phyloP scores from a whole-genome alignment of 2,888 invertebrate genomes.

The Entomobrya multifasciata region DNA sequence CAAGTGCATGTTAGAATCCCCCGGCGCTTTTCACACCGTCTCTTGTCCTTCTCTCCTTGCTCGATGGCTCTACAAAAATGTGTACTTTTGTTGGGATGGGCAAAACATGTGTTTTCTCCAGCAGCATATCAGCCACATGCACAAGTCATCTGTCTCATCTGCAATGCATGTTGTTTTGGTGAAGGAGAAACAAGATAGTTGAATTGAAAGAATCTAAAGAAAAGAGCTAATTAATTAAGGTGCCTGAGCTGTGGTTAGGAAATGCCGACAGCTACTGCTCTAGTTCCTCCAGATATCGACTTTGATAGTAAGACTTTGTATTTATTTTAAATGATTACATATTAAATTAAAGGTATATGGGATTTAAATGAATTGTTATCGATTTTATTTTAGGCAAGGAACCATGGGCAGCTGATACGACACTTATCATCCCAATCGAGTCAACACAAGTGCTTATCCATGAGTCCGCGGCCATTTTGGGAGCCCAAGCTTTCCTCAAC shows the following conservation, averaged over 20 bases:
- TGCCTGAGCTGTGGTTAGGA: background rate
- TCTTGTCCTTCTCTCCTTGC: background rate
- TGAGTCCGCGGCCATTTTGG: slow-evolving; percentile 95
- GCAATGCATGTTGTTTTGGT: too few species aligned
- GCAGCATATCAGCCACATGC: too few species aligned
- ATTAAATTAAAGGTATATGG: background rate
- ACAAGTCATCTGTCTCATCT: too few species aligned
- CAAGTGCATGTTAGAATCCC: slow-evolving; percentile 4
- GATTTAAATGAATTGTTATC: background rate
- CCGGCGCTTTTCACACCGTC: background rate
- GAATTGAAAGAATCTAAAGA: too few species aligned
- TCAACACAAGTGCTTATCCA: slow-evolving; percentile 96
- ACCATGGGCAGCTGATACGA: slow-evolving; percentile 94
- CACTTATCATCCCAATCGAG: slow-evolving; percentile 93
- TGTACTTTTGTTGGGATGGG: too few species aligned
- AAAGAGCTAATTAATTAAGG: too few species aligned
- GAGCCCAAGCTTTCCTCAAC: slow-evolving; percentile 95
- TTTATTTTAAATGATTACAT: background rate
- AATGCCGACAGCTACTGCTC: slow-evolving; percentile 14
- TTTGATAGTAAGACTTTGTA: slow-evolving; percentile 66
- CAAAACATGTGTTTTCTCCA: too few species aligned
- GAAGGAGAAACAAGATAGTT: too few species aligned
- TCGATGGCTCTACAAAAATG: slow-evolving; percentile 14
- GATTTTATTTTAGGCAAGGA: slow-evolving; percentile 86
- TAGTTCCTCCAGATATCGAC: slow-evolving; percentile 72